Evolutionary conservation across 2,888 invertebrate species (phyloP).

Genomic region (Rambutsinella grinnellia): DNA sequence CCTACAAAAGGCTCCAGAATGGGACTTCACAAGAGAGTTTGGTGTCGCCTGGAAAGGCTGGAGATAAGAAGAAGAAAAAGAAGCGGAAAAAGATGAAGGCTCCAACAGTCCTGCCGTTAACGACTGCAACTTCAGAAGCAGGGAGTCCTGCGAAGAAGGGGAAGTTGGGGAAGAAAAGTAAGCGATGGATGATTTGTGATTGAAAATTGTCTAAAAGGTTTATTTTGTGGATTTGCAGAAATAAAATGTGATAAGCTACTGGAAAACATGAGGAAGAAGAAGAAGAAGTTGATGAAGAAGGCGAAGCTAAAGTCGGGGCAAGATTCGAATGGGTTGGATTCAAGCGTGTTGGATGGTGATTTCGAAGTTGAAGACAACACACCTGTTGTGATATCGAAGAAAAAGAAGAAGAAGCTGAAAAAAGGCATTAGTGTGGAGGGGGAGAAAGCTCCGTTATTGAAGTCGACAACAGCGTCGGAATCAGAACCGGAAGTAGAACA

Average conservation of each 20-base stretch:
- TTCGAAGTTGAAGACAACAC: neutral
- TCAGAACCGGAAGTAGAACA: neutral
- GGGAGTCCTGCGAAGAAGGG: neutral
- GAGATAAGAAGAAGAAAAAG: conserved; percentile 15
- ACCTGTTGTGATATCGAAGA: neutral
- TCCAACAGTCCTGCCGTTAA: neutral
- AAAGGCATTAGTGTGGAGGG: neutral
- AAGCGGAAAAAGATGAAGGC: conserved; percentile 12
- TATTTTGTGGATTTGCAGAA: conserved; percentile 18
- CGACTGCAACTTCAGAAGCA: neutral
- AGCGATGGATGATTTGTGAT: neutral
- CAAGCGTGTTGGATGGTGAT: no score
- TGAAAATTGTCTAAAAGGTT: neutral
- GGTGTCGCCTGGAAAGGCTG: neutral
- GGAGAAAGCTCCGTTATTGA: conserved; percentile 16
- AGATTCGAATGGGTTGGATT: neutral
- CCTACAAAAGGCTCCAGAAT: conserved; percentile 8
- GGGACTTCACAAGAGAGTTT: no score
- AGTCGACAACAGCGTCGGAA: neutral
- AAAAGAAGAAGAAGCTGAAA: neutral
- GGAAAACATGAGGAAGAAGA: conserved; percentile 40
- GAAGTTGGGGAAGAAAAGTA: conserved; percentile 33
- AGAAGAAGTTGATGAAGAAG: neutral
- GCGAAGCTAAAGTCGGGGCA: neutral
- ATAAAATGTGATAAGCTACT: conserved; percentile 34